Evolutionary conservation across 2,888 invertebrate genomes (phyloP).

Genomic region (Lepidocyrtinus sp.): DNA sequence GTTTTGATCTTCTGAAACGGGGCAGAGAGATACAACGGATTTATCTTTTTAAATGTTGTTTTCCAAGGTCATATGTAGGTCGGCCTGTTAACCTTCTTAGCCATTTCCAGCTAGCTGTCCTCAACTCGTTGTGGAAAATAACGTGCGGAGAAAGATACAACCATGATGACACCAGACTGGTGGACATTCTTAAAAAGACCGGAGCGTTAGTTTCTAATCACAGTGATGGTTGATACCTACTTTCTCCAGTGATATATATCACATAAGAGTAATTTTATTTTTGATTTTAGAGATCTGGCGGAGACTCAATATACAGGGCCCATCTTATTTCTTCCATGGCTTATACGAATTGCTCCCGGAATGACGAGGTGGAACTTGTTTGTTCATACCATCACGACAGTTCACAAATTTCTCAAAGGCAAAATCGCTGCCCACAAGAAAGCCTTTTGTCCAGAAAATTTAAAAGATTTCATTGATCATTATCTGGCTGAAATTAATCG

Average conservation of each 20-base stretch:
- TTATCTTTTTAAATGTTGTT: background rate
- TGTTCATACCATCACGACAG: constrained; percentile 62
- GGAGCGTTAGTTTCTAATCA: constrained; percentile 59
- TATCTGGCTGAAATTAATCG: constrained; percentile 65
- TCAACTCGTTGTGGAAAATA: constrained; percentile 69
- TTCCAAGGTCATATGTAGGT: constrained; percentile 48
- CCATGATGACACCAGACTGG: constrained; percentile 64
- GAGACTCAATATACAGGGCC: constrained; percentile 70
- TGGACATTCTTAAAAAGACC: constrained; percentile 65
- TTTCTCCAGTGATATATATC: no score
- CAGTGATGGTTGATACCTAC: background rate
- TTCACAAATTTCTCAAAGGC: constrained; percentile 62
- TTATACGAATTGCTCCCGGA: constrained; percentile 63
- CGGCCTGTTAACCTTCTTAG: constrained; percentile 60
- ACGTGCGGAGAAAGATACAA: constrained; percentile 68
- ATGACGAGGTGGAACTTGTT: constrained; percentile 68
- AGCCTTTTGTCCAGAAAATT: constrained; percentile 45
- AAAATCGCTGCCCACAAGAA: constrained; percentile 63
- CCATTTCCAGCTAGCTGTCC: constrained; percentile 66
- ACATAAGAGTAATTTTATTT: no score
- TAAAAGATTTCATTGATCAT: constrained; percentile 66
- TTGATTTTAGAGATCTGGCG: constrained; percentile 62
- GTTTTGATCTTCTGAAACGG: no score
- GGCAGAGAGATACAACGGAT: background rate
- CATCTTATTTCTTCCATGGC: constrained; percentile 68